These are phyloP conservation scores for Hypomecis punctinalis DNA, from an alignment of 2,888 invertebrate genomes.

Conservation along the genomic window DNA sequence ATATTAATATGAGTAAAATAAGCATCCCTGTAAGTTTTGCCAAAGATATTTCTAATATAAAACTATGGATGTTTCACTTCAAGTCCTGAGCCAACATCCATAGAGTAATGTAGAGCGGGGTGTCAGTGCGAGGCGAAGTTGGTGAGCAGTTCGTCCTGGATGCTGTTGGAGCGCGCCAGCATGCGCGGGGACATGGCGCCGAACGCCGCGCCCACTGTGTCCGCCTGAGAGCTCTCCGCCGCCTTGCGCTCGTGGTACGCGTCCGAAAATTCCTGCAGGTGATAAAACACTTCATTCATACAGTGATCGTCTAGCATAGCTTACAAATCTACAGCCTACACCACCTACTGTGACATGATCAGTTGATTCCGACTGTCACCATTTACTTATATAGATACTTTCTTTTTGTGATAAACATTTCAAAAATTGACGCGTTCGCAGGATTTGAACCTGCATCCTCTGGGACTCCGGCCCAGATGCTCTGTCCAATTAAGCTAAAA, in stretches of 20 bases:
- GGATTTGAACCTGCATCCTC: no score
- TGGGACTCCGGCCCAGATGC: no score
- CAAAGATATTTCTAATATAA: no score
- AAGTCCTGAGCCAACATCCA: no score
- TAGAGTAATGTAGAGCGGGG: neutral
- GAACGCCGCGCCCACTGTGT: conserved; percentile 84
- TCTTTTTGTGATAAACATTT: no score
- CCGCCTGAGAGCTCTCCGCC: conserved; percentile 84
- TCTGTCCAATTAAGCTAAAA: no score
- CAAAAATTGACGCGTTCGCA: no score
- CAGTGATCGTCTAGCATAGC: neutral
- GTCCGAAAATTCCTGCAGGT: conserved; percentile 89
- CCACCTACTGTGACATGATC: no score
- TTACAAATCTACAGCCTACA: neutral
- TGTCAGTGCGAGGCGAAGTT: conserved; percentile 65
- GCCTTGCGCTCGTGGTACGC: conserved; percentile 90
- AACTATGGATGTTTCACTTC: no score
- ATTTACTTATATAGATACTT: no score
- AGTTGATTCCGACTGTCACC: no score
- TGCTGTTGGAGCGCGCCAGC: conserved; percentile 91
- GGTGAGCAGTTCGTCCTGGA: conserved; percentile 91
- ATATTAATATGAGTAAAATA: conserved; percentile 5
- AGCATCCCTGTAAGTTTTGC: neutral
- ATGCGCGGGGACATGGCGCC: conserved; percentile 84
- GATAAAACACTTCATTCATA: neutral